Percentiles rank a stretch among this genome's conserved stretches.
These are phyloP conservation scores for Blastobasis adustella DNA, from an alignment of 2,888 invertebrate genomes.

Conservation along the genomic window DNA sequence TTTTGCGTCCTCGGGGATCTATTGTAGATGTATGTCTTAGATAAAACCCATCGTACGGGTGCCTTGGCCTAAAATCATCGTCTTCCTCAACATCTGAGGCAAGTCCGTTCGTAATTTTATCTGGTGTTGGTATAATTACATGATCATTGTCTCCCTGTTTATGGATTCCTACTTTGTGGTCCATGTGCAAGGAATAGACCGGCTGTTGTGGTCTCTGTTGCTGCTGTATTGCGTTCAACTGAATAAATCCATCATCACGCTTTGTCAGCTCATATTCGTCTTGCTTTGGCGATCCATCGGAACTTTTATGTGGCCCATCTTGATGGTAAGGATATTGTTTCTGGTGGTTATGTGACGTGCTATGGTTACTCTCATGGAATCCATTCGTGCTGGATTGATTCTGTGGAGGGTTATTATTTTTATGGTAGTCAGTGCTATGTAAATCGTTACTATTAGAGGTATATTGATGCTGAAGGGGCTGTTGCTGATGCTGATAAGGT, in stretches of 20 bases:
- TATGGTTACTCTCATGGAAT: not conserved
- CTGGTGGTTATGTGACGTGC: not conserved
- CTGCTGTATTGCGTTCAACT: not conserved
- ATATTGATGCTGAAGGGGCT: not conserved
- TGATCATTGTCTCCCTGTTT: constrained; percentile 20
- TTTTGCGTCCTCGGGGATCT: constrained; percentile 53
- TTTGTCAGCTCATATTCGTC: not conserved
- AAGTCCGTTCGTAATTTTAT: constrained; percentile 36
- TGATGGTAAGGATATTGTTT: not conserved
- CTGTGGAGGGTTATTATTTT: not conserved
- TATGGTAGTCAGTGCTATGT: not conserved
- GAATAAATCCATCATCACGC: not conserved
- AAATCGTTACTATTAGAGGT: not conserved
- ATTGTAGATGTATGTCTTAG: constrained; percentile 55
- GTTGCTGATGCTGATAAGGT: not conserved
- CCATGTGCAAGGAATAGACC: not conserved
- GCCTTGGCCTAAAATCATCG: constrained; percentile 56
- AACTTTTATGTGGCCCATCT: not conserved
- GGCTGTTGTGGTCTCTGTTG: constrained; percentile 2
- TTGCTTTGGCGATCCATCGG: not conserved
- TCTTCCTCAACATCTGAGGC: constrained; percentile 42
- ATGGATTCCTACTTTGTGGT: too few relatives aligned
- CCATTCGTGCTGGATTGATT: not conserved
- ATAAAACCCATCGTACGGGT: constrained; percentile 68
- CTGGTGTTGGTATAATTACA: constrained; percentile 17